Evolutionary conservation across 2,113 vertebrate genomes (phyloP), one percentile per base, ranked within the genome.

Genomic region (Chamaea fasciata): DNA sequence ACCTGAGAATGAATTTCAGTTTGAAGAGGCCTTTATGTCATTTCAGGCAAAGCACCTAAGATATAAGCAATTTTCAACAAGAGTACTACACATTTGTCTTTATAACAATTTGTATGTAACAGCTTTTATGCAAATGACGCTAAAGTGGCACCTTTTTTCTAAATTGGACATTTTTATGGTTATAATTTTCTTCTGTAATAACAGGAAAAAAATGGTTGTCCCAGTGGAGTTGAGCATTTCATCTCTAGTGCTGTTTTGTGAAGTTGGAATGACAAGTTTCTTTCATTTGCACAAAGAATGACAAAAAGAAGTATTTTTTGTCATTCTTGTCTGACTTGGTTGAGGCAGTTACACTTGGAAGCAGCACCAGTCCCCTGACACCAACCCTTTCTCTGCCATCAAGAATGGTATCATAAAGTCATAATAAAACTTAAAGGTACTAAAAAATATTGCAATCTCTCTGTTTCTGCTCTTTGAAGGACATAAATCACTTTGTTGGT

Each of bases 221-320:
- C 99, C 99, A 94, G 97, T 98, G 99, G 99, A 98, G 98, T 97
- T 97, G 98, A 98, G 94, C 98, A 97, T 98, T 98, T 98, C 98
- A 98, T 99, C 98, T 98, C 97, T 96, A 98, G 97, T 90, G 93
- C 97, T 97, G 97, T 98, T 98, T 98, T 97, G 97, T 98, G 98
- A 99, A 98, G 98, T 99, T 98, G 98, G 98, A 98, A 99, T 99
- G 99, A 99, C 98, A 99, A 99, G 99, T 98, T 99, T 99, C 99
- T 99, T 99, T 99, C 99, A 98, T 99, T 98, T 98, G 98, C 50
- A 52, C 98, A 96, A 98, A 98, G 98, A 98, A 98, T 98, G 98
- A 98, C 98, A 99, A 99, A 97, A 96, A 93, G 79, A 91, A 94
- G 65, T 95, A 65, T 89, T 97, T 97, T 98, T 97, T 97, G 91